Percentiles rank a stretch among this genome's conserved stretches.
These are phyloP conservation scores for Corticium candelabrum DNA, from an alignment of 37 sponge, comb jelly and placozoan genomes.

Conservation along the genomic window DNA sequence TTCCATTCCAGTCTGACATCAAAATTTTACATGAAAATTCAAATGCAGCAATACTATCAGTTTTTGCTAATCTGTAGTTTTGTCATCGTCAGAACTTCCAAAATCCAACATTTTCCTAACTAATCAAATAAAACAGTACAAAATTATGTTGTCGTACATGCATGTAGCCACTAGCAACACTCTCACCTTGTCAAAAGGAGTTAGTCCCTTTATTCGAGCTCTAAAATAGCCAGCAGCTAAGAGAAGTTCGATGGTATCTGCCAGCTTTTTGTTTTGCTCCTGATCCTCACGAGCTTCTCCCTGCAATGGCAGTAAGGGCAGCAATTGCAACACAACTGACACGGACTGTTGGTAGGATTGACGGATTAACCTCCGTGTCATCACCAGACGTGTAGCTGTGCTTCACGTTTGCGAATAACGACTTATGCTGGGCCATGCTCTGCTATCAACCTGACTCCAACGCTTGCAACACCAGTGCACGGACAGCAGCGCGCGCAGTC, in stretches of 20 bases:
- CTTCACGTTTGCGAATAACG: background rate
- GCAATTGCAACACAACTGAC: background rate
- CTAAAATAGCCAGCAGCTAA: conserved; percentile 97
- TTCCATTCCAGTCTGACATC: too few relatives aligned
- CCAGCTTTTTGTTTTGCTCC: conserved; percentile 83
- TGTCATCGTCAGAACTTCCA: too few relatives aligned
- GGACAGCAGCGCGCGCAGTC: too few relatives aligned
- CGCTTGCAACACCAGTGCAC: too few relatives aligned
- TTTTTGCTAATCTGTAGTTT: too few relatives aligned
- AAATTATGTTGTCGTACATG: too few relatives aligned
- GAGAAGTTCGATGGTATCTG: conserved; percentile 75
- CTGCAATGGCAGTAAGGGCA: conserved; percentile 19
- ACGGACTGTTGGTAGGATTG: background rate
- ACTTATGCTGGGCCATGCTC: too few relatives aligned
- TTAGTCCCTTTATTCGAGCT: conserved; percentile 86
- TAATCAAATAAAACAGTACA: too few relatives aligned
- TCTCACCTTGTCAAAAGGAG: conserved; percentile 92
- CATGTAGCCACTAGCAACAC: background rate
- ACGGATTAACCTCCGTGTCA: background rate
- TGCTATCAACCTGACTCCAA: too few relatives aligned
- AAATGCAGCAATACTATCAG: too few relatives aligned
- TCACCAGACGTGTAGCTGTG: background rate
- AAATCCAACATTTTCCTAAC: too few relatives aligned
- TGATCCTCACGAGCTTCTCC: conserved; percentile 87
- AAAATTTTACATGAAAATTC: too few relatives aligned